These are phyloP conservation scores for Eristalis arbustorum DNA, from an alignment of 2,888 invertebrate genomes.

Conservation along the genomic window DNA sequence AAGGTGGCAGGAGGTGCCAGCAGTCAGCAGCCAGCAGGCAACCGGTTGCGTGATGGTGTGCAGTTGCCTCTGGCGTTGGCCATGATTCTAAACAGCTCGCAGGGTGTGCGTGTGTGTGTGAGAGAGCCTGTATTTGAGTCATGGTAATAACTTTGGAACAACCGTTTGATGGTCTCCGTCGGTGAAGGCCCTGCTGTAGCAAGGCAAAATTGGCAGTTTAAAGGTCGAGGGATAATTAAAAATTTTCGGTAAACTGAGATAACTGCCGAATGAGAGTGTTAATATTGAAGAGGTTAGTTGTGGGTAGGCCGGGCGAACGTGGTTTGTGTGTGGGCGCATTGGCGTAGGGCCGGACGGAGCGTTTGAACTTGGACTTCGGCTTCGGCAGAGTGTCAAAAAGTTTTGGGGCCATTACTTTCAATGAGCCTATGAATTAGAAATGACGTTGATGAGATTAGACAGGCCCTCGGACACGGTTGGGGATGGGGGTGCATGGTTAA, in stretches of 20 bases:
- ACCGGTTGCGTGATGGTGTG: constrained; percentile 37
- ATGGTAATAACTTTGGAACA: constrained; percentile 41
- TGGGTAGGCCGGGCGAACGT: neutral
- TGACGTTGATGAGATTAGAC: constrained; percentile 23
- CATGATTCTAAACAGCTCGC: constrained; percentile 5
- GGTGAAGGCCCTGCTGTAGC: constrained; percentile 25
- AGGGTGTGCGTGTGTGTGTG: neutral
- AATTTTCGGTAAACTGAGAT: constrained; percentile 18
- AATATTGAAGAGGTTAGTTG: constrained; percentile 14
- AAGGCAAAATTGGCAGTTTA: constrained; percentile 36
- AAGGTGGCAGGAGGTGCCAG: neutral
- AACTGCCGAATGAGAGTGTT: constrained; percentile 1
- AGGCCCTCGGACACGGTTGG: neutral
- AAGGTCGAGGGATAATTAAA: constrained; percentile 43
- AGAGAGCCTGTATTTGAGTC: constrained; percentile 39
- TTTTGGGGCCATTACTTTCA: constrained; percentile 5
- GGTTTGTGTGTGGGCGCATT: neutral
- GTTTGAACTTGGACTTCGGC: constrained; percentile 15
- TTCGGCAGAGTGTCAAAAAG: neutral
- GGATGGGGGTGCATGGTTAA: neutral
- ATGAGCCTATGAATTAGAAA: constrained; percentile 21
- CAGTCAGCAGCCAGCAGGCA: neutral
- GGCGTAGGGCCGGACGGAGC: constrained; percentile 17
- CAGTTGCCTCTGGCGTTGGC: constrained; percentile 39
- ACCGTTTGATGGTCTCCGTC: constrained; percentile 29